Percentiles rank a stretch among this genome's conserved stretches.
Evolutionary conservation across 2,888 invertebrate genomes (phyloP).

Genomic region (Pyrrhia umbra): DNA sequence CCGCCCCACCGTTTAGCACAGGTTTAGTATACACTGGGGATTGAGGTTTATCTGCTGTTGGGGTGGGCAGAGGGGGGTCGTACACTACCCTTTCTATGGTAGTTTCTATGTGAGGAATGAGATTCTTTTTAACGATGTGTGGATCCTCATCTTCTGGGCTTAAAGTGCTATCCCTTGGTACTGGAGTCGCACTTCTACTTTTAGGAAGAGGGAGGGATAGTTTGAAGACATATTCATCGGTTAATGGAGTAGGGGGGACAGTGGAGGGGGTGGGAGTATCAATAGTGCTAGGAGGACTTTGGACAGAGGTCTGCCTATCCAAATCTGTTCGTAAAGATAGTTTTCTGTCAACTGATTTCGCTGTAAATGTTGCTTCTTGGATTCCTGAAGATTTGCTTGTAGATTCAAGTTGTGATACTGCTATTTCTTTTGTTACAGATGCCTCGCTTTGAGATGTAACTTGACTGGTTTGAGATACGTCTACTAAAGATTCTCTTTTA

Average conservation of each 20-base stretch:
- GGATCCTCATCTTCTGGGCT: conserved; percentile 77
- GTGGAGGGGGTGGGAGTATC: conserved; percentile 75
- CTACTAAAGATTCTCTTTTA: conserved; percentile 13
- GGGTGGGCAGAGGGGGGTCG: conserved; percentile 80
- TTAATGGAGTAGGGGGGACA: conserved; percentile 81
- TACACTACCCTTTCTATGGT: conserved; percentile 76
- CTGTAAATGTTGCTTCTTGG: conserved; percentile 57
- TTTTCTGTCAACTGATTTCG: conserved; percentile 41
- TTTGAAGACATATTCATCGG: conserved; percentile 85
- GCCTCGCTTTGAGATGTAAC: conserved; percentile 2
- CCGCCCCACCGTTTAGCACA: conserved; percentile 62
- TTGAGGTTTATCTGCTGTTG: conserved; percentile 66
- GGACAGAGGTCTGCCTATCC: conserved; percentile 53
- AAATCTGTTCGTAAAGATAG: conserved; percentile 62
- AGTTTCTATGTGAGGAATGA: conserved; percentile 81
- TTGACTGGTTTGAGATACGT: conserved; percentile 5
- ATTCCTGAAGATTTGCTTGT: conserved; percentile 29
- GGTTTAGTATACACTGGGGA: conserved; percentile 71
- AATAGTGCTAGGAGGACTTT: conserved; percentile 67
- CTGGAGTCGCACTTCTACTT: conserved; percentile 68
- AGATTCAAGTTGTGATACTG: conserved; percentile 44
- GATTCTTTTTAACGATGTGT: conserved; percentile 79
- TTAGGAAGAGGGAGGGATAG: conserved; percentile 79
- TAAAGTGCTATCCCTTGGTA: conserved; percentile 67
- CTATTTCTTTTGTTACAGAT: conserved; percentile 21